Conservation (phyloP, 2,797 vertebrate species). For the Chaetodon trifasciatus region DNA sequence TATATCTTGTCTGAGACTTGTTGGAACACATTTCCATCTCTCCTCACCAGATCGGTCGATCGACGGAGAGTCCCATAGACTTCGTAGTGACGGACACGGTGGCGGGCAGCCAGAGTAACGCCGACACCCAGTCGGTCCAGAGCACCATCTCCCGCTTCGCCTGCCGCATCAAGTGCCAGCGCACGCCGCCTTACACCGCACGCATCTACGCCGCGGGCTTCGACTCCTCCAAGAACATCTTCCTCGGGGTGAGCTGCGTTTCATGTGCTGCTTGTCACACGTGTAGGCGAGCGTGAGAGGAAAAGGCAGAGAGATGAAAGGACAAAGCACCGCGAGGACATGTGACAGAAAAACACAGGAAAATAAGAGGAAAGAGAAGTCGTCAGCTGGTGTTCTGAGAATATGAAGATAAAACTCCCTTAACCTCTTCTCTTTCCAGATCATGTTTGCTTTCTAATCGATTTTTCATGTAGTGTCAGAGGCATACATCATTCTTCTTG, state of each 20-base stretch:
- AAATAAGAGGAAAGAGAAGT: not conserved
- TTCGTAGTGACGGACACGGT: slow-evolving; percentile 99
- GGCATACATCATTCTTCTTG: not conserved
- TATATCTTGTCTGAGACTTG: not conserved
- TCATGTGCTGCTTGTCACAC: slow-evolving; percentile 4
- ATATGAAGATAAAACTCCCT: not conserved
- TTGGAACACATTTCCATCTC: slow-evolving; percentile 11
- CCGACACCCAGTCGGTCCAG: slow-evolving; percentile 96
- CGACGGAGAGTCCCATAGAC: slow-evolving; percentile 98
- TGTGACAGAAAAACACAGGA: not conserved
- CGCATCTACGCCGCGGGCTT: slow-evolving; percentile 98
- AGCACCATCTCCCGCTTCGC: slow-evolving; percentile 99
- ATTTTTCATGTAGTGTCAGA: slow-evolving; percentile 5
- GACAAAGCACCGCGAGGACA: not conserved
- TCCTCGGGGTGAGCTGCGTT: slow-evolving; percentile 92
- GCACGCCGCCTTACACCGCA: slow-evolving; percentile 95
- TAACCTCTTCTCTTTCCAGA: not conserved
- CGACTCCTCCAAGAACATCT: slow-evolving; percentile 99
- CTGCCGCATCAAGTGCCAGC: slow-evolving; percentile 98
- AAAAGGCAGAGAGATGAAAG: slow-evolving; percentile 1
- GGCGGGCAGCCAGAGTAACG: slow-evolving; percentile 95
- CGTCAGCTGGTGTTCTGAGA: not conserved
- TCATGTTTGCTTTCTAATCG: not conserved
- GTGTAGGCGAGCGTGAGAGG: not conserved
- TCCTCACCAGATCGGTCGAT: slow-evolving; percentile 92